Percentiles rank a stretch among this genome's conserved stretches.
These are phyloP conservation scores for Alfaro cultratus DNA, from an alignment of 2,797 vertebrate genomes.

Conservation along the genomic window DNA sequence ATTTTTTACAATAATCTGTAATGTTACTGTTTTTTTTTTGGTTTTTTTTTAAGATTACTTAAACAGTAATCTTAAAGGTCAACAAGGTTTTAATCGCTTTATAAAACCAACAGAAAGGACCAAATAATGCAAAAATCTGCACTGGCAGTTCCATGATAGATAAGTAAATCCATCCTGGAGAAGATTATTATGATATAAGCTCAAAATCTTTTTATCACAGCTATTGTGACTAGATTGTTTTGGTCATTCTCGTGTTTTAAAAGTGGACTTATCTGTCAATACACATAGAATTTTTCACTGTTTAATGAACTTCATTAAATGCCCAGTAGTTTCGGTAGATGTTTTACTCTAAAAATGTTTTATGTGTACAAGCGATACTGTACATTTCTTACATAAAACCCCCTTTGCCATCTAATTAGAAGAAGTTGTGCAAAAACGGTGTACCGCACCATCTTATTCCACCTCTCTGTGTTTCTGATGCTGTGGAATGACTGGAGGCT, in stretches of 20 bases:
- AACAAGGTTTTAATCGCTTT: conserved; percentile 1
- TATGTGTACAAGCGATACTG: not conserved
- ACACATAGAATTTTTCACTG: not conserved
- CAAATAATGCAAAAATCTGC: not conserved
- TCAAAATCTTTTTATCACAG: not conserved
- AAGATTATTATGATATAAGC: not conserved
- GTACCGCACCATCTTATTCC: conserved; percentile 37
- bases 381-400: not conserved
- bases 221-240: not conserved
- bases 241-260: not conserved
- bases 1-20: conserved; percentile 2
- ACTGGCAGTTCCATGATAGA: not conserved
- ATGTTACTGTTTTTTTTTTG: not conserved
- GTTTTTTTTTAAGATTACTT: not conserved
- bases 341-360: not conserved
- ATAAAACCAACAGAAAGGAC: not conserved
- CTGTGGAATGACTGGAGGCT: conserved; percentile 60
- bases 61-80: not conserved
- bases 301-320: not conserved
- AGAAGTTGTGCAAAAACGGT: conserved; percentile 15
- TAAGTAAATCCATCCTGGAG: not conserved
- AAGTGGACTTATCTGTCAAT: not conserved
- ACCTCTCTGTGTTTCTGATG: conserved; percentile 39
- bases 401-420: not conserved
- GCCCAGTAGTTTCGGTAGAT: not conserved